These are phyloP conservation scores for Cyphotilapia sp. DNA, from an alignment of 2,113 vertebrate genomes.

Conservation along the genomic window DNA sequence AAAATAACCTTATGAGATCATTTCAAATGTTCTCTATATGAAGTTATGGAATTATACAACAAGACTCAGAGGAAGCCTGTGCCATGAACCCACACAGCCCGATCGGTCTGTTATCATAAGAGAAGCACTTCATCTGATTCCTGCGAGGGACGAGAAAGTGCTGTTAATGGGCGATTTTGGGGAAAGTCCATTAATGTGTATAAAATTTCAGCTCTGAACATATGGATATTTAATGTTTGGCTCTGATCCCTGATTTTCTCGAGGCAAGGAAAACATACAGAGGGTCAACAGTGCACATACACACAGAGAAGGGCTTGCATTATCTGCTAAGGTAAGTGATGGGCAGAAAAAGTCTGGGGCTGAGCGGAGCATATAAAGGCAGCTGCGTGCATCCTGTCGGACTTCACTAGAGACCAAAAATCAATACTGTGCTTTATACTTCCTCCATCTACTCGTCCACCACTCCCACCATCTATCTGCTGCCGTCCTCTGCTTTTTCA, in stretches of 20 bases:
- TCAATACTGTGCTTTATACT: conserved; percentile 61
- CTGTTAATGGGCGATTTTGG: background rate
- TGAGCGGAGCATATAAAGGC: conserved; percentile 13
- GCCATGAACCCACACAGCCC: background rate
- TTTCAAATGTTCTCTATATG: background rate
- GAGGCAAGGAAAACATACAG: background rate
- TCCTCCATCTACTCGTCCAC: conserved; percentile 41
- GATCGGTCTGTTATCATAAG: background rate
- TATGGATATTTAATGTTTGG: background rate
- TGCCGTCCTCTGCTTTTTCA: conserved; percentile 1
- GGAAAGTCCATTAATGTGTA: background rate
- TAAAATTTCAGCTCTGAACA: background rate
- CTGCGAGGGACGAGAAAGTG: background rate
- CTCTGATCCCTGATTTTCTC: background rate
- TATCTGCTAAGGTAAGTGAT: conserved; percentile 29
- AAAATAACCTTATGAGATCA: background rate
- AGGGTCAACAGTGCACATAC: background rate
- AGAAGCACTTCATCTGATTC: conserved; percentile 4
- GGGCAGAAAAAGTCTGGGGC: conserved; percentile 1
- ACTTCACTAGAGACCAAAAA: conserved; percentile 55
- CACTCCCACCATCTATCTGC: conserved; percentile 2
- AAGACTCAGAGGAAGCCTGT: background rate
- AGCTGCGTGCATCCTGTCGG: conserved; percentile 33
- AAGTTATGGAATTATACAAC: background rate
- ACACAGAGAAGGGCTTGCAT: background rate